These are phyloP conservation scores for Stenoptilia bipunctidactyla DNA, from an alignment of 2,888 invertebrate genomes.

Conservation along the genomic window DNA sequence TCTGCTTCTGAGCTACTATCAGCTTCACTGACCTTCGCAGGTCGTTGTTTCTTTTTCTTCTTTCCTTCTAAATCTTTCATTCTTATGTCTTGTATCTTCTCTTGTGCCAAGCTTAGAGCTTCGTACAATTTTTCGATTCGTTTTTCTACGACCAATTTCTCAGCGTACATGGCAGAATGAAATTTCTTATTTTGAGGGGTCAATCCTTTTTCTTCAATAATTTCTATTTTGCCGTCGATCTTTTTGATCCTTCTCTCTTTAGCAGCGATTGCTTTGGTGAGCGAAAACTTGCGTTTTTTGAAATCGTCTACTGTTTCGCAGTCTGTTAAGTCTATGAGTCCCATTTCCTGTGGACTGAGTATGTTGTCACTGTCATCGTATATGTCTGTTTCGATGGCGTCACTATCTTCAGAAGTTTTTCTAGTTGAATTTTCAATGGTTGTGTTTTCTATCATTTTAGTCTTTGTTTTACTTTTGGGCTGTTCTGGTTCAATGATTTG, in stretches of 20 bases:
- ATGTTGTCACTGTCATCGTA: slow-evolving; percentile 33
- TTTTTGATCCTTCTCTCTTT: slow-evolving; percentile 26
- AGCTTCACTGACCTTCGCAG: slow-evolving; percentile 12
- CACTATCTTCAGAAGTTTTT: slow-evolving; percentile 40
- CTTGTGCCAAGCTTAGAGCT: slow-evolving; percentile 27
- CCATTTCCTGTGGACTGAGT: slow-evolving; percentile 34
- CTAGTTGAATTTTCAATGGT: slow-evolving; percentile 2
- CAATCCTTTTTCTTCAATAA: slow-evolving; percentile 43
- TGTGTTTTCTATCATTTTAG: slow-evolving; percentile 11
- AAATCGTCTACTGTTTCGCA: slow-evolving; percentile 34
- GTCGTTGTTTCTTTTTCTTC: slow-evolving; percentile 13
- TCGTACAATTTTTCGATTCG: slow-evolving; percentile 31
- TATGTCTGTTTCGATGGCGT: slow-evolving; percentile 43
- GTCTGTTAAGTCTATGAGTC: slow-evolving; percentile 37
- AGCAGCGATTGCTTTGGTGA: slow-evolving; percentile 35
- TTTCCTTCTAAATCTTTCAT: slow-evolving; percentile 19
- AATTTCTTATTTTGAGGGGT: slow-evolving; percentile 37
- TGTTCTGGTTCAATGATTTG: too few relatives aligned
- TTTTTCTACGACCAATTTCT: slow-evolving; percentile 34
- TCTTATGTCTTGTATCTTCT: slow-evolving; percentile 26
- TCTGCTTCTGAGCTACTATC: slow-evolving; percentile 19
- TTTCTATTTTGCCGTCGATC: slow-evolving; percentile 34
- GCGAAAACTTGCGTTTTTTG: slow-evolving; percentile 32
- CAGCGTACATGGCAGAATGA: slow-evolving; percentile 47
- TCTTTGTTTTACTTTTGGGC: slow-evolving; percentile 4